Conservation (phyloP, 2,113 vertebrate species). For the Sphyrna mokarran region DNA sequence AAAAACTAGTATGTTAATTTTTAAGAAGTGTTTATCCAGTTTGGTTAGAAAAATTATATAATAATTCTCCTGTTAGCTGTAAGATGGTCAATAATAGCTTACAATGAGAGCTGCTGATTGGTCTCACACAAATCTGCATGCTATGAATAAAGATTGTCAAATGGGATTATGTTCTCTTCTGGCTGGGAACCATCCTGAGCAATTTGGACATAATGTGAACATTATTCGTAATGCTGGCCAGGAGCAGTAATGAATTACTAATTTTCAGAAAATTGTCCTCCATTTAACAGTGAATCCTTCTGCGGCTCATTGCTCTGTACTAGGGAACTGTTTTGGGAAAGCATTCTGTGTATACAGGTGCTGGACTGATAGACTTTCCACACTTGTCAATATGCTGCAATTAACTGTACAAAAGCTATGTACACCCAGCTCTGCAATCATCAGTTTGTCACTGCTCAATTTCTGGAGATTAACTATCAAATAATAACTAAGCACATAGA, state of each 20-base stretch:
- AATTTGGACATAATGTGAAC: not conserved
- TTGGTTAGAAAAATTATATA: not conserved
- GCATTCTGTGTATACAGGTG: not conserved
- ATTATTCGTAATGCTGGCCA: not conserved
- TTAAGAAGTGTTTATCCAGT: not conserved
- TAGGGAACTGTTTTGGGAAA: not conserved
- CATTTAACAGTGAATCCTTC: not conserved
- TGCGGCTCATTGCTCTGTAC: not conserved
- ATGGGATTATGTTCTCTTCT: not conserved
- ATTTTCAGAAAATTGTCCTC: not conserved
- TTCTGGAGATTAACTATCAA: too few species aligned
- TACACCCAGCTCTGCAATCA: not conserved
- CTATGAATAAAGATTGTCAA: not conserved
- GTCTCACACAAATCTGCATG: not conserved
- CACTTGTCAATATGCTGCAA: not conserved
- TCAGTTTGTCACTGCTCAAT: not conserved
- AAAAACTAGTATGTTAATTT: not conserved
- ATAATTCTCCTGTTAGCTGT: not conserved
- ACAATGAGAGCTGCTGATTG: not conserved
- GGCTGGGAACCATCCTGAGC: not conserved
- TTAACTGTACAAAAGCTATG: not conserved
- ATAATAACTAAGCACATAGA: too few species aligned
- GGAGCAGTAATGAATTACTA: not conserved
- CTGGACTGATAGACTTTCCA: not conserved
- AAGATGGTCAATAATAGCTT: not conserved